A percentile compares a stretch with the other conserved stretches of the same genome.
phyloP scores from a whole-genome alignment of 2,113 vertebrate genomes.

The Amblyornis subalaris region DNA sequence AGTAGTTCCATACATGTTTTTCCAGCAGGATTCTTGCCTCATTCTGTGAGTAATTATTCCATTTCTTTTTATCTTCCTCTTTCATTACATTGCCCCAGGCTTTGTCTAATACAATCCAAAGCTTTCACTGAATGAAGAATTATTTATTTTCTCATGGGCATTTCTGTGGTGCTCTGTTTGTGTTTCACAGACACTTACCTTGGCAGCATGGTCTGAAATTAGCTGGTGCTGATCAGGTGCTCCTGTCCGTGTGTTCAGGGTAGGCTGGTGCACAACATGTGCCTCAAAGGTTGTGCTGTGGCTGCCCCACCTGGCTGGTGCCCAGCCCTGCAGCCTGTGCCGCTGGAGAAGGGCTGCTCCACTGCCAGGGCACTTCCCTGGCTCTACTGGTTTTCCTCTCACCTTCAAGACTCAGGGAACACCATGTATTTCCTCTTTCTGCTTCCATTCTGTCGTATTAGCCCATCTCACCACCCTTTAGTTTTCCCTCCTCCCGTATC shows the following conservation, averaged over 20 bases:
- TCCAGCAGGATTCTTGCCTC: constrained; percentile 52
- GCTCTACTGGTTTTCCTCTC: background rate
- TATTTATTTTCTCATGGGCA: constrained; percentile 62
- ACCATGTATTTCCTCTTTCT: background rate
- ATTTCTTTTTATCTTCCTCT: constrained; percentile 63
- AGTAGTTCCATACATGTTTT: constrained; percentile 56
- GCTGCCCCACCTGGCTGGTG: background rate
- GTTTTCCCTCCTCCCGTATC: background rate
- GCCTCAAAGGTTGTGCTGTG: background rate
- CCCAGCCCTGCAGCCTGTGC: background rate
- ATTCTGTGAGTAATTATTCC: constrained; percentile 62
- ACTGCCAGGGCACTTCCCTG: background rate
- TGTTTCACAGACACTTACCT: constrained; percentile 16
- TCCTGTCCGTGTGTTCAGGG: background rate
- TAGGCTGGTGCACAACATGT: background rate
- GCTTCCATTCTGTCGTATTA: accelerated
- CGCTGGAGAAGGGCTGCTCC: background rate
- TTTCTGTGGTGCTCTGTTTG: constrained; percentile 43
- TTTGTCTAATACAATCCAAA: constrained; percentile 63
- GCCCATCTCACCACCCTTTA: background rate
- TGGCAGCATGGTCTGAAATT: background rate
- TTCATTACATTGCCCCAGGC: constrained; percentile 60
- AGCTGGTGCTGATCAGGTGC: background rate
- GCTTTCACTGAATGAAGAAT: constrained; percentile 57
- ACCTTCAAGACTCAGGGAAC: background rate